Percentiles rank a stretch among this genome's conserved stretches.
These are phyloP conservation scores for Pangasius sanitwongsei DNA, from an alignment of 2,797 vertebrate genomes.

Conservation along the genomic window DNA sequence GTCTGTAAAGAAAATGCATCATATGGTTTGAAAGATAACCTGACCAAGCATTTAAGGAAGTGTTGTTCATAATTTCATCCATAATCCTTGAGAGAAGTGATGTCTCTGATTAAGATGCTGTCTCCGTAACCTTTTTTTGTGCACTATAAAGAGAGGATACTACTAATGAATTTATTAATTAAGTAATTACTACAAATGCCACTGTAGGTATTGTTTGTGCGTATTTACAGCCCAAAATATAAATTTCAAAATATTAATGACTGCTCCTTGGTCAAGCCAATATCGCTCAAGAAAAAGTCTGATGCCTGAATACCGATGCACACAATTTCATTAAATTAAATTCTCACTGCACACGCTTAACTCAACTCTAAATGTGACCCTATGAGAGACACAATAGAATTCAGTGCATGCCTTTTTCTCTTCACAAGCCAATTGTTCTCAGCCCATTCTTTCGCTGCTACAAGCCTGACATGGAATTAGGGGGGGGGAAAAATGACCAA, in stretches of 20 bases:
- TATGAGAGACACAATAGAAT: background rate
- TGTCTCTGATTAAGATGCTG: background rate
- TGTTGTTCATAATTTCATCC: background rate
- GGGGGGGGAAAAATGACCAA: constrained; percentile 30
- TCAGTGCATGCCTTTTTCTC: background rate
- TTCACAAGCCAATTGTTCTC: background rate
- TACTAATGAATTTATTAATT: background rate
- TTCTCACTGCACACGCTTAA: background rate
- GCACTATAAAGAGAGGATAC: background rate
- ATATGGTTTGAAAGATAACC: background rate
- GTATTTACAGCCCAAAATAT: background rate
- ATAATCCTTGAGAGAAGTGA: background rate
- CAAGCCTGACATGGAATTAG: constrained; percentile 25
- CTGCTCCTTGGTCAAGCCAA: background rate
- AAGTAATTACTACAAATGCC: no score
- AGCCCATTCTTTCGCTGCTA: background rate
- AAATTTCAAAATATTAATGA: background rate
- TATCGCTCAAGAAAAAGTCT: background rate
- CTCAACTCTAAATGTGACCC: background rate
- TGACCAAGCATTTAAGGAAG: background rate
- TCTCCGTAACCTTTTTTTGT: background rate
- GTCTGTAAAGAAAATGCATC: background rate
- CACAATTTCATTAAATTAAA: background rate
- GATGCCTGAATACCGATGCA: background rate
- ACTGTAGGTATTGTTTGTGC: background rate